These are phyloP conservation scores for Platichthys stellatus DNA, from an alignment of 2,113 vertebrate genomes.

Conservation along the genomic window DNA sequence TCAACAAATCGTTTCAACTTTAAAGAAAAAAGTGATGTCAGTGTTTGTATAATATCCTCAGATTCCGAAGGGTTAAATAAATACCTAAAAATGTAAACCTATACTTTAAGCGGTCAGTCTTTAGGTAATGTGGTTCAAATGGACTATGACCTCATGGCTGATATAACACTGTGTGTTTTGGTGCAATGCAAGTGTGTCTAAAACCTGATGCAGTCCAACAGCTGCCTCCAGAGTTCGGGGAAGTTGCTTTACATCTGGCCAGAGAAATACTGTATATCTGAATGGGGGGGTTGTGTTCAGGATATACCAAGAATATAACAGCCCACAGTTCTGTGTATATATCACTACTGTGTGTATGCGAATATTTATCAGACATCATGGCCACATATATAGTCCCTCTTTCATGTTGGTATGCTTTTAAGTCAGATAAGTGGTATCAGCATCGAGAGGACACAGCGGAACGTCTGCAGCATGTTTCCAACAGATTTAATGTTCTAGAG, in stretches of 20 bases:
- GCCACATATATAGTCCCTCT: conserved; percentile 6
- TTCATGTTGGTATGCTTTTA: conserved; percentile 24
- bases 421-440: conserved; percentile 20
- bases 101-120: neutral
- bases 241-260: conserved; percentile 1
- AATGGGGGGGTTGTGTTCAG: neutral
- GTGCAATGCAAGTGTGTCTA: neutral
- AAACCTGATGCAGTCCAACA: conserved; percentile 1
- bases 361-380: conserved; percentile 2
- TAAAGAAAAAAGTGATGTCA: neutral
- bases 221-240: neutral
- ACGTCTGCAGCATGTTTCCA: conserved; percentile 12
- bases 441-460: neutral
- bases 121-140: neutral
- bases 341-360: neutral
- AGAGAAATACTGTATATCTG: neutral
- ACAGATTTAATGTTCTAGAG: neutral
- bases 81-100: neutral
- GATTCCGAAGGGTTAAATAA: neutral
- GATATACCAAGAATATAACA: neutral
- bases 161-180: neutral
- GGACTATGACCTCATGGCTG: neutral
- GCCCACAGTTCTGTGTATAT: neutral
- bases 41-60: neutral
- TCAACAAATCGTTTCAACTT: neutral